Conservation (phyloP, 2,113 vertebrate genomes). For the Vanacampus margaritifer region DNA sequence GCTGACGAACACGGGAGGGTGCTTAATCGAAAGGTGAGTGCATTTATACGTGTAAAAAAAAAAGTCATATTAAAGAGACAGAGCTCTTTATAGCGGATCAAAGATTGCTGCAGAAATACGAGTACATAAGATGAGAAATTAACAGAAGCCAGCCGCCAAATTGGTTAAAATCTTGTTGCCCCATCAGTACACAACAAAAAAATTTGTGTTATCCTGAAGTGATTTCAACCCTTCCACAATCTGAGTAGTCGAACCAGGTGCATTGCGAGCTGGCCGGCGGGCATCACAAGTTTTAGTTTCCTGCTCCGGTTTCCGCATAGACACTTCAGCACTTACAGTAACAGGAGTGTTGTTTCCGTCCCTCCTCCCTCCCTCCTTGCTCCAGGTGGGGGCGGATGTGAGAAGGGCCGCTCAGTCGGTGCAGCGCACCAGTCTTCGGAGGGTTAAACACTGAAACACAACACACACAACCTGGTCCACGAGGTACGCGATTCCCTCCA, state of each 20-base stretch:
- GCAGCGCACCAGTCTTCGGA: constrained; percentile 89
- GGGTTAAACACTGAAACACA: constrained; percentile 88
- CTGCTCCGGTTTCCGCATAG: constrained; percentile 23
- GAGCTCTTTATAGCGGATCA: constrained; percentile 14
- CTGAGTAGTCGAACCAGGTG: constrained; percentile 11
- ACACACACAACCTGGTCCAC: constrained; percentile 58
- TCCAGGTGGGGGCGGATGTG: constrained; percentile 82
- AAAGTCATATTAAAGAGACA: not conserved
- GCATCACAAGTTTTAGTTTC: constrained; percentile 27
- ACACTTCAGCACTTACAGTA: constrained; percentile 41
- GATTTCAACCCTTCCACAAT: not conserved
- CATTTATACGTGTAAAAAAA: not conserved
- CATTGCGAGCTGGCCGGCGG: not conserved
- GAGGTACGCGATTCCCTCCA: constrained; percentile 64
- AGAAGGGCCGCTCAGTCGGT: constrained; percentile 90
- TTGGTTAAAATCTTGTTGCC: too few species aligned
- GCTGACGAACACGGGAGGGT: constrained; percentile 84
- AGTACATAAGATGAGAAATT: constrained; percentile 7
- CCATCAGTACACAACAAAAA: too few species aligned
- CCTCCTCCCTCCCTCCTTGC: constrained; percentile 59
- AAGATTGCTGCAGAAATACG: constrained; percentile 1
- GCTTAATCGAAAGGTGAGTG: constrained; percentile 82
- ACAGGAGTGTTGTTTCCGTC: constrained; percentile 55
- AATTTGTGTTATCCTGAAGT: not conserved
- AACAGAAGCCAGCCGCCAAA: constrained; percentile 10